Conservation (phyloP, 2,113 vertebrate genomes). For the Cricetomys ansorgei region DNA sequence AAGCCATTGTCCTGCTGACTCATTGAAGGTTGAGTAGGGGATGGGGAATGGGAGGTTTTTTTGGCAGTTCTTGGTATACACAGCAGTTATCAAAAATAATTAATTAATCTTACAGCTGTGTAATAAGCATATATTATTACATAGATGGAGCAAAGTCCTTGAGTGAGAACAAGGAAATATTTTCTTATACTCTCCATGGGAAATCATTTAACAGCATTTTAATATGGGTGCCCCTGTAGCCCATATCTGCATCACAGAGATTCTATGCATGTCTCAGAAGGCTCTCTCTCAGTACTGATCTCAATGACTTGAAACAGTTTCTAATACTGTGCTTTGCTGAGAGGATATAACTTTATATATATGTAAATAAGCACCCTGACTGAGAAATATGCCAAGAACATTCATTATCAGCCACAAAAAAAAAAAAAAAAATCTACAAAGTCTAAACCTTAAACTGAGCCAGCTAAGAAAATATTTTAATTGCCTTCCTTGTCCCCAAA, state of each 20-base stretch:
- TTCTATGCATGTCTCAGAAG: not conserved
- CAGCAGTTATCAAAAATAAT: not conserved
- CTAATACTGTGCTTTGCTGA: conserved; percentile 59
- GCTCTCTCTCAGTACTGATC: not conserved
- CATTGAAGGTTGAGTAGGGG: too few relatives aligned
- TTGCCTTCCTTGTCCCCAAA: conserved; percentile 54
- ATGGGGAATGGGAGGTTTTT: too few relatives aligned
- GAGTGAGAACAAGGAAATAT: not conserved
- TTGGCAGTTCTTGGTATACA: too few relatives aligned
- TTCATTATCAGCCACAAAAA: conserved; percentile 67
- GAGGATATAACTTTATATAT: conserved; percentile 71
- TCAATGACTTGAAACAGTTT: conserved; percentile 31
- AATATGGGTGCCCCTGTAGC: not conserved
- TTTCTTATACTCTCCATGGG: not conserved
- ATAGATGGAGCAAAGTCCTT: not conserved
- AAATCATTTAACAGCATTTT: not conserved
- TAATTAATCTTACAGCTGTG: not conserved
- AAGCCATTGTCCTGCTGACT: too few relatives aligned
- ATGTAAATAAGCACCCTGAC: conserved; percentile 72
- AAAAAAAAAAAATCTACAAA: conserved; percentile 72
- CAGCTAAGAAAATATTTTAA: conserved; percentile 69
- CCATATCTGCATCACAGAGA: not conserved
- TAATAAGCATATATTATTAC: too few relatives aligned
- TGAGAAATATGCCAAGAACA: conserved; percentile 75
- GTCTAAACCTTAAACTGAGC: conserved; percentile 81